Evolutionary conservation across 2,113 vertebrate species (phyloP), one percentile per base, ranked within the genome.

Genomic region (Ammospiza caudacuta): DNA sequence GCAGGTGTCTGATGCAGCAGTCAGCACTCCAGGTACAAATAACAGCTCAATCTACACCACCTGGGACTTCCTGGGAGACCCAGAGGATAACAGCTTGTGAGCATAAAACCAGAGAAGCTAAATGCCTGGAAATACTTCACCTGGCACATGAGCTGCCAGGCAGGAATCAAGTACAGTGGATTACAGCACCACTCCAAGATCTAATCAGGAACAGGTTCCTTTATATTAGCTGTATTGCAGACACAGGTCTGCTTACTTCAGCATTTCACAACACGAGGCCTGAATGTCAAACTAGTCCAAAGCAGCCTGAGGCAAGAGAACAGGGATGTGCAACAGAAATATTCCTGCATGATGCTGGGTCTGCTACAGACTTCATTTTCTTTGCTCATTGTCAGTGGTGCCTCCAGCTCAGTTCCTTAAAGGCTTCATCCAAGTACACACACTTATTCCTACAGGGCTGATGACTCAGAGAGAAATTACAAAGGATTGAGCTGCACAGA

Each of bases 211-310:
- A 52, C 77, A 57, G 76, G 89, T 83, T 89, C 80, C 61, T 64
- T 63, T 75, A 16, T 58, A 62, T 69, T 24, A n/a, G 58, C 20
- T 52, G 2, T 21, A 59, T 61, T 61, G 59, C 58, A 87, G 82
- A 68, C 44, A 49, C 66, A 66, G n/a, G 25, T 57, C 94, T 94
- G 89, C 89, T 92, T 84, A 82, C 77, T 75, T 82, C 83, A 94
- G 91, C 94, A 85, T 95, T 94, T 95, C 78, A 51, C 91, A 87
- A 62, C 52, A 12, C 10, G 28, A 87, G 55, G 85, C 58, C 77
- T 64, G 22, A 84, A 55, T 72, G 93, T 82, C 93, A 95, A 92
- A 89, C 54, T 24, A 87, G 80, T 82, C 73, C 92, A 94, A 89
- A 73, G 81, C 19, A 87, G 62, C 92, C 74, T 51, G 69, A 92